phyloP scores from a whole-genome alignment of 1,140 invertebrate genomes.

The Drosophila obscura region DNA sequence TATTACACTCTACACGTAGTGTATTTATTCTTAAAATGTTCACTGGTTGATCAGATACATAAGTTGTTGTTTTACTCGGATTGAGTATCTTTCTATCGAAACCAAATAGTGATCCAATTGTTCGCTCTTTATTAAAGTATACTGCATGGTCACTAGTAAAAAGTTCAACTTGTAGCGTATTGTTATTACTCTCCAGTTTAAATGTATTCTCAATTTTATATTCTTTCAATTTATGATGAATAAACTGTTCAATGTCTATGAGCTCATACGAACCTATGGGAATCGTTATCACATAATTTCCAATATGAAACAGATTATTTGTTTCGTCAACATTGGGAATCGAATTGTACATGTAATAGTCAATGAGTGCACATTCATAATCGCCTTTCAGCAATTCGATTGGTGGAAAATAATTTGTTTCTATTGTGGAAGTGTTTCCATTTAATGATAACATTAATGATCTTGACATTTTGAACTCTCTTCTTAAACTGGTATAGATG shows the following conservation, averaged over 20 bases:
- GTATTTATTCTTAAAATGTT: too few relatives aligned
- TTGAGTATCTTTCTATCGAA: too few relatives aligned
- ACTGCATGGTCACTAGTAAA: too few relatives aligned
- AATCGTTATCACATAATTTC: slow-evolving; percentile 63
- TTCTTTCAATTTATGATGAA: background rate
- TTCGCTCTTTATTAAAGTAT: too few relatives aligned
- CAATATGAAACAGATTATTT: slow-evolving; percentile 79
- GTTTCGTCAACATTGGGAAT: slow-evolving; percentile 74
- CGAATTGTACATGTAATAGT: slow-evolving; percentile 75
- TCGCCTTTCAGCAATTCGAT: slow-evolving; percentile 36
- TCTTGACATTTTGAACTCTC: slow-evolving; percentile 45
- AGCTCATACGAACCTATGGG: slow-evolving; percentile 78
- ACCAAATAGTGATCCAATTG: too few relatives aligned
- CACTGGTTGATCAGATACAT: too few relatives aligned
- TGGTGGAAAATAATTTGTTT: slow-evolving; percentile 51
- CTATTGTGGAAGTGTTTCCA: slow-evolving; percentile 29
- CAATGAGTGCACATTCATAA: slow-evolving; percentile 69
- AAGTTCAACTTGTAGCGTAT: background rate
- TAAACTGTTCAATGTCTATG: slow-evolving; percentile 42
- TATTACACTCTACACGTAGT: too few relatives aligned
- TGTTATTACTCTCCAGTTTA: background rate
- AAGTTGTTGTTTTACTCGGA: too few relatives aligned
- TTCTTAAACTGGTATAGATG: slow-evolving; percentile 2
- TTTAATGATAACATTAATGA: slow-evolving; percentile 46
- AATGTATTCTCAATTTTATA: background rate